Conservation (phyloP, 2,113 vertebrate species). For the Redunca redunca region DNA sequence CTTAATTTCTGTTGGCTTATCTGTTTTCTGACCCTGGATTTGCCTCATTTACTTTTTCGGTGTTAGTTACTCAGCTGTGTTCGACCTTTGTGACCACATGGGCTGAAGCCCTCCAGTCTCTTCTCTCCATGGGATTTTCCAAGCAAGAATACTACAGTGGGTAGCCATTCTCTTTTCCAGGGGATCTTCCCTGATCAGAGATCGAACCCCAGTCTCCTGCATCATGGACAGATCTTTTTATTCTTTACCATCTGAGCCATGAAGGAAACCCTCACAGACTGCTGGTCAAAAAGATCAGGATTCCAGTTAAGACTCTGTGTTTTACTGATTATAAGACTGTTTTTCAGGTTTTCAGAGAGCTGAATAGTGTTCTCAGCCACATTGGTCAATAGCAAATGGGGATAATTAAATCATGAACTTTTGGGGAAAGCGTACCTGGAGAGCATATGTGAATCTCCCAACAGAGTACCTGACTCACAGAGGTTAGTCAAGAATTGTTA, state of each 20-base stretch:
- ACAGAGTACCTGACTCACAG: not conserved
- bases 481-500: not conserved
- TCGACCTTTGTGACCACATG: fast-evolving
- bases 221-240: not conserved
- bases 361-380: not conserved
- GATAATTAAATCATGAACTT: not conserved
- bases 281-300: not conserved
- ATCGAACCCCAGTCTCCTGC: not conserved
- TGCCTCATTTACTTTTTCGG: not conserved
- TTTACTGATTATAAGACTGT: not conserved
- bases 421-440: not conserved
- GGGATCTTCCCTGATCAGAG: not conserved
- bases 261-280: not conserved
- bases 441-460: not conserved
- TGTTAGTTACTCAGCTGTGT: not conserved
- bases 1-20: not conserved
- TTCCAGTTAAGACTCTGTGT: not conserved
- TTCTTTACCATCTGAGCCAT: not conserved
- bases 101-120: not conserved
- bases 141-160: not conserved
- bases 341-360: not conserved
- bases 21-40: not conserved
- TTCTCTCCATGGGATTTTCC: not conserved
- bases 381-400: not conserved
- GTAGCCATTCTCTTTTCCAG: not conserved